Percentiles rank a stretch among this genome's conserved stretches.
Evolutionary conservation across 2,797 vertebrate genomes (phyloP).

Genomic region (Coregonus suidteri): DNA sequence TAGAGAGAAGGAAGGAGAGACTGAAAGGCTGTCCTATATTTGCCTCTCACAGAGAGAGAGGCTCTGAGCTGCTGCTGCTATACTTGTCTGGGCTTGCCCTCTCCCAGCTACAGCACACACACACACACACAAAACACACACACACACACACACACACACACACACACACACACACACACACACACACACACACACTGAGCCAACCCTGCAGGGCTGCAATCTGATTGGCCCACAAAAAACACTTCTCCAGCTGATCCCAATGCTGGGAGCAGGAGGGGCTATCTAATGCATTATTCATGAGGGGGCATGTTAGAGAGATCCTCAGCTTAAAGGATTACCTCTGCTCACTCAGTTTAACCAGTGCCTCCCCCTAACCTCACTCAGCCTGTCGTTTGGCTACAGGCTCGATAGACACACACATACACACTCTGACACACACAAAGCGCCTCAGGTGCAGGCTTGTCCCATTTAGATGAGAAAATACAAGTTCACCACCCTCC

Average conservation of each 20-base stretch:
- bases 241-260: conserved; percentile 90
- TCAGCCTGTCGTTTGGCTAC: conserved; percentile 18
- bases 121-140: background rate
- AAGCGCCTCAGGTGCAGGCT: too few relatives aligned
- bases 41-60: conserved; percentile 20
- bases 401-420: too few relatives aligned
- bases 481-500: background rate
- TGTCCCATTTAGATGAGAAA: background rate
- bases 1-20: conserved; percentile 39
- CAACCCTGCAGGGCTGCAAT: conserved; percentile 61
- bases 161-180: too few relatives aligned
- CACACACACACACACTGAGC: conserved; percentile 4
- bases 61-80: conserved; percentile 58
- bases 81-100: conserved; percentile 74
- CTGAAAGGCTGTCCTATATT: conserved; percentile 72
- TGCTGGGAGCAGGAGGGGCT: conserved; percentile 68
- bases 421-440: too few relatives aligned
- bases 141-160: too few relatives aligned
- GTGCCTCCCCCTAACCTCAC: conserved; percentile 38
- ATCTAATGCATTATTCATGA: conserved; percentile 86
- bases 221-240: conserved; percentile 71
- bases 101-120: conserved; percentile 42
- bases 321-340: conserved; percentile 64
- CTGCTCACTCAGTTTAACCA: conserved; percentile 58
- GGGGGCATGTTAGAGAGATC: conserved; percentile 41